Base-by-base conservation (phyloP, 2,888 invertebrate species). In the Pristionchus mayeri region DNA sequence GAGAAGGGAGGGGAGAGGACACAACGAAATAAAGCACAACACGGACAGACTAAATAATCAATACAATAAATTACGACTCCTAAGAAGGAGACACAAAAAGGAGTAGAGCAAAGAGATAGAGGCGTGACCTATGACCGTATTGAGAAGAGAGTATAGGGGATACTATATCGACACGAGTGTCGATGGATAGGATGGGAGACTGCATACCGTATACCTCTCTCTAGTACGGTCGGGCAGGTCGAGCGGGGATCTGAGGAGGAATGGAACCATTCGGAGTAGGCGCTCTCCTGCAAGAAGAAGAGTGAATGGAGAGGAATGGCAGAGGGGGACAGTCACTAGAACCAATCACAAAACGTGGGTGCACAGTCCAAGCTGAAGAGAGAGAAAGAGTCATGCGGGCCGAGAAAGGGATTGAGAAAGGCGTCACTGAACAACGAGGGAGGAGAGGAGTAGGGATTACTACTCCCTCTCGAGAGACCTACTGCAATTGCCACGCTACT, bases 221-320 rank as follows among this genome's bases (percentile, higher is more conserved):
- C 82, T 82, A 80, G 27, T 57, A 80, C 37, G 80, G 80, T 57
- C 80, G 54, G 34, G 80, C 75, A 24, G 52, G 90, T 54, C 90
- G 87, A n/a, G 87, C 88, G 24, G 90, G 90, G 50, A 90, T 86
- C 40, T 78, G 67, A 44, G 89, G 89, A 30, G 88, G 87, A 60
- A 48, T 52, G n/a, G 84, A 84, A 80, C 86, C 89, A 54, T 86
- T 88, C 80, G 90, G 90, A 52, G 89, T 90, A 30, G 90, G 88
- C 13, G 85, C 88, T 88, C 89, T 86, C 60, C 89, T 88, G 87
- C 81, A 89, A 88, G 48, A 67, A 24, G 7, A 21, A 0, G 1
- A 21, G 50, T 78, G 48, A 78, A 21, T 18, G 78, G 27, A 50
- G 21, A 7, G n/a, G n/a, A n/a, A n/a, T n/a, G n/a, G n/a, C 0